Base-by-base conservation (phyloP, 2,888 invertebrate genomes). In the Hermodice carunculata region DNA sequence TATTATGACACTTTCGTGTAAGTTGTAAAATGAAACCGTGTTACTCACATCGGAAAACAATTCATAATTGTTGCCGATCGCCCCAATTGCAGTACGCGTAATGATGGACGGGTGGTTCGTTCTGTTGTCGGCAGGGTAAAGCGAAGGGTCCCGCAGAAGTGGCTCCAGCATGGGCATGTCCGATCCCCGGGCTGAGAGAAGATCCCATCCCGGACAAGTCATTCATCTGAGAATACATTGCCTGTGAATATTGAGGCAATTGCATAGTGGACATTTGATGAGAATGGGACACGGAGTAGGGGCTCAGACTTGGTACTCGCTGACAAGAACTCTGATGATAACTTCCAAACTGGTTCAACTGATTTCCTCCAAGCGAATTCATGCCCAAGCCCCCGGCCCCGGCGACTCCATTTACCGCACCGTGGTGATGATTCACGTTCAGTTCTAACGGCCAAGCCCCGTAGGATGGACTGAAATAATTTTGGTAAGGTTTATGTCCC, bases 311-410 rank as follows among this genome's bases (percentile, higher is more conserved):
- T 28, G 71, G 54, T 1, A 71, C 69, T 29, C 74, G 64, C 58
- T 73, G 78, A 59, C 79, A 80, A n/a, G 78, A 76, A 56, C 64
- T 73, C 68, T n/a, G n/a, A n/a, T n/a, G n/a, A n/a, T n/a, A n/a
- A n/a, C n/a, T n/a, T n/a, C n/a, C n/a, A n/a, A n/a, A n/a, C n/a
- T n/a, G n/a, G n/a, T n/a, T n/a, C n/a, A n/a, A n/a, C n/a, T n/a
- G n/a, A n/a, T n/a, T n/a, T n/a, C n/a, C n/a, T n/a, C n/a, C n/a
- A n/a, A n/a, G n/a, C n/a, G n/a, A n/a, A n/a, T n/a, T n/a, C n/a
- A n/a, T n/a, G n/a, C n/a, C n/a, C n/a, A n/a, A n/a, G 17, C 28
- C 37, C 24, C 46, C 46, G 29, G 29, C 32, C 24, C 61, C 57
- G 31, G 54, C 26, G 31, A 31, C 31, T 22, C 71, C 56, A 67